These are phyloP conservation scores for Drosophila picticornis DNA, from an alignment of 2,888 invertebrate genomes.

Conservation along the genomic window DNA sequence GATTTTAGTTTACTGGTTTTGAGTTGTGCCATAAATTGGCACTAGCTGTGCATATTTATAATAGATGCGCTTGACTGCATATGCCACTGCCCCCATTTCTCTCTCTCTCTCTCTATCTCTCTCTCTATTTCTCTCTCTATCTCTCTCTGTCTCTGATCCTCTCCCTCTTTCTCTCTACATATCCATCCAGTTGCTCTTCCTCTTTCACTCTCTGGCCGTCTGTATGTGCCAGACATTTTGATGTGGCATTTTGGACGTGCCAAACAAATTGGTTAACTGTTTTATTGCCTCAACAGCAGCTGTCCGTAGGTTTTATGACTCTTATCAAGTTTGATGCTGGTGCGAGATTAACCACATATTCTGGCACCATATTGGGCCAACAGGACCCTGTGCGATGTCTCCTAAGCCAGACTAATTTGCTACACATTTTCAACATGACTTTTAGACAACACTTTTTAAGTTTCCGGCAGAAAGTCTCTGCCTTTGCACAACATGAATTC, in stretches of 20 bases:
- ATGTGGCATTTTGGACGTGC: constrained; percentile 36
- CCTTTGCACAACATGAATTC: not conserved
- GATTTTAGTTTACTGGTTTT: constrained; percentile 64
- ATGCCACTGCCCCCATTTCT: not conserved
- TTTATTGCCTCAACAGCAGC: constrained; percentile 38
- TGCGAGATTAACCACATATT: not conserved
- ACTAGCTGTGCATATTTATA: constrained; percentile 52
- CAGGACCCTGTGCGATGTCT: no score
- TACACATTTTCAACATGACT: not conserved
- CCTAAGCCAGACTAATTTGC: not conserved
- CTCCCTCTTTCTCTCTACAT: not conserved
- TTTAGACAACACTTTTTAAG: not conserved
- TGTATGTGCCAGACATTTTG: constrained; percentile 32
- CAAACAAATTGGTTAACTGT: constrained; percentile 49
- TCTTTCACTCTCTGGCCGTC: not conserved
- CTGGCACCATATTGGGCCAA: not conserved
- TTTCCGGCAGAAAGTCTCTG: not conserved
- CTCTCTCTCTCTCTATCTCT: not conserved
- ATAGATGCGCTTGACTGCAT: constrained; percentile 30
- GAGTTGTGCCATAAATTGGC: constrained; percentile 58
- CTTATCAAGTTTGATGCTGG: not conserved
- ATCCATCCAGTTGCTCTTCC: not conserved
- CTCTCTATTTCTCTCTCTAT: not conserved
- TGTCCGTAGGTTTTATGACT: constrained; percentile 25
- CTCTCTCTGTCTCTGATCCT: not conserved